Evolutionary conservation across 2,113 vertebrate species (phyloP).

Genomic region (Ochotona curzoniae): DNA sequence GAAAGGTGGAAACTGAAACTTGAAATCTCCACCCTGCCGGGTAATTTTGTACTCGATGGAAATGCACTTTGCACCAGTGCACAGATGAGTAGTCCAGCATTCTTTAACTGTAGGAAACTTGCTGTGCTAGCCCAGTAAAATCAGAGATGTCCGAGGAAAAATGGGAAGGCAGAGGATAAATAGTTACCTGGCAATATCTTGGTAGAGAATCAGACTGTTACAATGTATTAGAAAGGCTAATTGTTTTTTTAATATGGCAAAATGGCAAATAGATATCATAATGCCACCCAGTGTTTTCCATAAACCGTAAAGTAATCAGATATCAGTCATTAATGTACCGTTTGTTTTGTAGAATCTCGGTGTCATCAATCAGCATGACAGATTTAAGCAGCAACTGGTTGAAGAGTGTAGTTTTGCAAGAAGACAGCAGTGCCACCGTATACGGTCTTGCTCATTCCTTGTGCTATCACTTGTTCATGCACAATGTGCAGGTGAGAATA

Average conservation of each 20-base stretch:
- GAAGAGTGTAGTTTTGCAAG: neutral
- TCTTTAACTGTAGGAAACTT: neutral
- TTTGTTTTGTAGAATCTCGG: neutral
- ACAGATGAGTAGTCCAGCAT: neutral
- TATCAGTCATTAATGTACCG: neutral
- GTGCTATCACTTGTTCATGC: neutral
- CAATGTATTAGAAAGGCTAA: neutral
- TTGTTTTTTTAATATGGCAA: neutral
- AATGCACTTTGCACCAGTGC: neutral
- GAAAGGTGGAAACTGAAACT: neutral
- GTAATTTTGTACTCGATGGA: neutral
- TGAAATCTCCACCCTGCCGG: neutral
- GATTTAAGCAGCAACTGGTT: neutral
- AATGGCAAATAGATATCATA: neutral
- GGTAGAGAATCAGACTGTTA: neutral
- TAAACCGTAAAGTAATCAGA: neutral
- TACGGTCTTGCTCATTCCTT: fast-evolving
- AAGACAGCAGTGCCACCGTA: neutral
- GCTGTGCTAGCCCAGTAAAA: neutral
- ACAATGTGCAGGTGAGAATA: neutral
- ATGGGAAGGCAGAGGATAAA: neutral
- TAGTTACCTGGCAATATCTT: neutral
- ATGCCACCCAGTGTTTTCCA: neutral
- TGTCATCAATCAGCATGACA: neutral
- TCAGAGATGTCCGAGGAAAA: neutral